These are phyloP conservation scores for Galeopterus variegatus DNA, from an alignment of 2,113 vertebrate genomes.

Conservation along the genomic window DNA sequence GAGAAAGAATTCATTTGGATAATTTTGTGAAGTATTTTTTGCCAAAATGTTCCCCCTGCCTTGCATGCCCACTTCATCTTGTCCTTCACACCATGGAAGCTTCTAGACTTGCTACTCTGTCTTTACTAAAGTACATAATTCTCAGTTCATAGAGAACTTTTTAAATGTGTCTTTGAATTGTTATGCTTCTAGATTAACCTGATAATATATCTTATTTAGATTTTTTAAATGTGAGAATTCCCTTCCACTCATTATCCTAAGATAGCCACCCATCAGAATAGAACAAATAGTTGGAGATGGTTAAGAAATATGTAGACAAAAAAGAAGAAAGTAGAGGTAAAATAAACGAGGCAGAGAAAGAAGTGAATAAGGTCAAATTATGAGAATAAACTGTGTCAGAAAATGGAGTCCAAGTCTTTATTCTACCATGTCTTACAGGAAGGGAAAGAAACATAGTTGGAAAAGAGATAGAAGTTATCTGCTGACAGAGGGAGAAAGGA, in stretches of 20 bases:
- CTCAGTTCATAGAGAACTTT: neutral
- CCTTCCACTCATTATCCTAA: neutral
- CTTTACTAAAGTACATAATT: neutral
- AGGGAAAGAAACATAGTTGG: neutral
- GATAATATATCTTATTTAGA: conserved; percentile 4
- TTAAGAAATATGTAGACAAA: neutral
- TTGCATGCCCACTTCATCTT: neutral
- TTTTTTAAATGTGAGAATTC: neutral
- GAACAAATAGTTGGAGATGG: neutral
- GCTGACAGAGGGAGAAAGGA: neutral
- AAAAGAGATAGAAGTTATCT: neutral
- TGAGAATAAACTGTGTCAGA: neutral
- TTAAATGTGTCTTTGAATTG: neutral
- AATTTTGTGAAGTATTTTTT: neutral
- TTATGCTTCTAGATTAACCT: neutral
- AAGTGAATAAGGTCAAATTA: neutral
- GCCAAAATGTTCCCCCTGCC: neutral
- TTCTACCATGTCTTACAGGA: neutral
- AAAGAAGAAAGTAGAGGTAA: neutral
- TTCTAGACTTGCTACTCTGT: neutral
- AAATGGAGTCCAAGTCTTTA: conserved; percentile 14
- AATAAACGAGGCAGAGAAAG: neutral
- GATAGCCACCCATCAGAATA: neutral
- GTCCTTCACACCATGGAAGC: neutral
- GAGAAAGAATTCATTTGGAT: neutral